Conservation (phyloP, 2,797 vertebrate species). For the Tapirus indicus region DNA sequence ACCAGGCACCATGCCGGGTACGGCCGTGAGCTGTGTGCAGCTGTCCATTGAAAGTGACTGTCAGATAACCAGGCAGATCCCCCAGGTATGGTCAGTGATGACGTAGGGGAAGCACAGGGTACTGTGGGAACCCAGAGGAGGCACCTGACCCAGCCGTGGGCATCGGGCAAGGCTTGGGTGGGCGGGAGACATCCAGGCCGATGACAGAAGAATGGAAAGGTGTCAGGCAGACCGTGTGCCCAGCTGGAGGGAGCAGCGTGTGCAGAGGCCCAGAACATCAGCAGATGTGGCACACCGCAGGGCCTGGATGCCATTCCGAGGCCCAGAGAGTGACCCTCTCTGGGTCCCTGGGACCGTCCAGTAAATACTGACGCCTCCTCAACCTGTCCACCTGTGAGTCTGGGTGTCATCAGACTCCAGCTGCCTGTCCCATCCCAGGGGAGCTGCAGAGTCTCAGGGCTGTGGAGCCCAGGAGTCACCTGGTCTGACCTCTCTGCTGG, state of each 20-base stretch:
- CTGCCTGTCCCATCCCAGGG: rapidly evolving
- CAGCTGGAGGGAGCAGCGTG: rapidly evolving
- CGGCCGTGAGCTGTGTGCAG: rapidly evolving
- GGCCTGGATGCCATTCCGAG: not conserved
- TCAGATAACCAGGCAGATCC: not conserved
- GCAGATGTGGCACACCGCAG: rapidly evolving
- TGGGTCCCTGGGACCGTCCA: not conserved
- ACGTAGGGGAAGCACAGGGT: not conserved
- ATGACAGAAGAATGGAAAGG: not conserved
- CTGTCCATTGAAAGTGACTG: rapidly evolving
- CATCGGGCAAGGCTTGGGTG: not conserved
- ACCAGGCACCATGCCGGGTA: rapidly evolving
- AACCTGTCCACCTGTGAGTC: not conserved
- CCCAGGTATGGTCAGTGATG: rapidly evolving
- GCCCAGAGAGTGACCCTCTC: not conserved
- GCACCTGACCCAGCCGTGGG: not conserved
- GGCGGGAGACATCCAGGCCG: not conserved
- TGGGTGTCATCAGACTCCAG: not conserved
- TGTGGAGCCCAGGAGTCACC: too few species aligned
- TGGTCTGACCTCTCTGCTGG: too few species aligned
- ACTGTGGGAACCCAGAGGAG: not conserved
- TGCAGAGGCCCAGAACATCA: rapidly evolving
- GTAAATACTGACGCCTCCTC: rapidly evolving
- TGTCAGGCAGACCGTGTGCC: rapidly evolving
- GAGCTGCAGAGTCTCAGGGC: rapidly evolving